A percentile compares a stretch with the other conserved stretches of the same genome.
Conservation (phyloP, 23 tunicate species). For the Halocynthia aurantium region DNA sequence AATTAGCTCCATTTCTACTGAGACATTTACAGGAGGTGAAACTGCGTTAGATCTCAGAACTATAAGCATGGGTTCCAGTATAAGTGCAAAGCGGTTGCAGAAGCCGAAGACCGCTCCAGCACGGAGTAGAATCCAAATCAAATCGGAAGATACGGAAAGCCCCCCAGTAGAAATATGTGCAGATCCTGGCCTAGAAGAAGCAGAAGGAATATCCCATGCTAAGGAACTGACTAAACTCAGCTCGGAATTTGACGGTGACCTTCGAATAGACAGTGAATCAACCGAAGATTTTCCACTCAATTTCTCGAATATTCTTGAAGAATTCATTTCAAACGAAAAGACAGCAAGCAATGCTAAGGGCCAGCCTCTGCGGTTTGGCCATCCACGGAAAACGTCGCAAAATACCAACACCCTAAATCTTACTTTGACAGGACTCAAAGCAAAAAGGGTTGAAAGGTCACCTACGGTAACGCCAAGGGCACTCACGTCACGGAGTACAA, state of each 20-base stretch:
- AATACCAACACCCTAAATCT: slow-evolving; percentile 2
- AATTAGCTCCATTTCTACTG: no score
- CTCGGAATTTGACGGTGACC: slow-evolving; percentile 9
- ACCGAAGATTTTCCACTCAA: background rate
- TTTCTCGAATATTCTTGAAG: slow-evolving; percentile 23
- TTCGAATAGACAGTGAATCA: background rate
- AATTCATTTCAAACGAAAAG: background rate
- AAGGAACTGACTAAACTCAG: slow-evolving; percentile 3
- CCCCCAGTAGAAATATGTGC: slow-evolving; percentile 18
- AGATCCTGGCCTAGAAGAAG: slow-evolving; percentile 62
- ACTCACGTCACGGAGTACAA: slow-evolving; percentile 4
- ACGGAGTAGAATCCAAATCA: background rate
- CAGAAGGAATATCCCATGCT: slow-evolving; percentile 45
- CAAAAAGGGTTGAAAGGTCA: slow-evolving; percentile 10
- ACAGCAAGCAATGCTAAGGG: background rate
- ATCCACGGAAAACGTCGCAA: background rate
- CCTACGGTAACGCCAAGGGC: background rate
- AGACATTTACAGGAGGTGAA: no score
- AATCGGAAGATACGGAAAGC: background rate
- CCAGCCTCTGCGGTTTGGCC: background rate
- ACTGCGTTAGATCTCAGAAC: background rate
- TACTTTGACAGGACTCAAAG: slow-evolving; percentile 14
- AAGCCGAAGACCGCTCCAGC: background rate
- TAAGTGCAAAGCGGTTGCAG: background rate
- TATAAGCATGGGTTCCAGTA: no score